phyloP scores from a whole-genome alignment of 2,113 vertebrate genomes.

The Neolamprologus variostigma region DNA sequence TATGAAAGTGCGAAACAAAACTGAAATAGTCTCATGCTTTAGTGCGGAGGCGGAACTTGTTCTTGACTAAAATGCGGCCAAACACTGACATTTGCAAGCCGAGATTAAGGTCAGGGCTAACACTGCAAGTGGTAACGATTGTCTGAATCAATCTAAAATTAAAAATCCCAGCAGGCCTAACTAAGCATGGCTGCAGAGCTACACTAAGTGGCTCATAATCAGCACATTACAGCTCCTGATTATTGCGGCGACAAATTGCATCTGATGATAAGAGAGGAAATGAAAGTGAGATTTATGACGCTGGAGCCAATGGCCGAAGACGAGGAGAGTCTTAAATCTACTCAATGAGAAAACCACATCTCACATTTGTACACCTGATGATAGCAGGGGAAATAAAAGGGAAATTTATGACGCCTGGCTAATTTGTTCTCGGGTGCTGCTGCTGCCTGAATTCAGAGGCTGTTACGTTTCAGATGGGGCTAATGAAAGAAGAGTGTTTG shows the following conservation, averaged over 20 bases:
- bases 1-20: neutral
- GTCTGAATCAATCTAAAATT: constrained; percentile 37
- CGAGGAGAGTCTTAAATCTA: constrained; percentile 17
- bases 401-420: constrained; percentile 8
- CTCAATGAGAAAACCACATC: constrained; percentile 1
- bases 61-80: neutral
- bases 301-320: constrained; percentile 4
- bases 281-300: constrained; percentile 47
- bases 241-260: constrained; percentile 48
- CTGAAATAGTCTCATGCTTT: neutral
- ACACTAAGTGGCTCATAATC: constrained; percentile 42
- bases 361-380: constrained; percentile 30
- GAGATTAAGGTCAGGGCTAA: constrained; percentile 28
- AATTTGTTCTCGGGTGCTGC: constrained; percentile 18
- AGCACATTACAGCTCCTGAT: constrained; percentile 41
- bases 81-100: neutral
- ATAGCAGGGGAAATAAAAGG: constrained; percentile 25
- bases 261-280: constrained; percentile 35
- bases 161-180: constrained; percentile 36
- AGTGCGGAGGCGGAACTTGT: neutral
- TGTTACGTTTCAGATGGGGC: neutral
- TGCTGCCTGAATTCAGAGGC: neutral
- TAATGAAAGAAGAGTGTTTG: neutral
- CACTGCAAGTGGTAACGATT: constrained; percentile 12
- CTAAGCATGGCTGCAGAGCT: constrained; percentile 6